phyloP scores from a whole-genome alignment of 1,140 invertebrate genomes.

The Penaeus chinensis region DNA sequence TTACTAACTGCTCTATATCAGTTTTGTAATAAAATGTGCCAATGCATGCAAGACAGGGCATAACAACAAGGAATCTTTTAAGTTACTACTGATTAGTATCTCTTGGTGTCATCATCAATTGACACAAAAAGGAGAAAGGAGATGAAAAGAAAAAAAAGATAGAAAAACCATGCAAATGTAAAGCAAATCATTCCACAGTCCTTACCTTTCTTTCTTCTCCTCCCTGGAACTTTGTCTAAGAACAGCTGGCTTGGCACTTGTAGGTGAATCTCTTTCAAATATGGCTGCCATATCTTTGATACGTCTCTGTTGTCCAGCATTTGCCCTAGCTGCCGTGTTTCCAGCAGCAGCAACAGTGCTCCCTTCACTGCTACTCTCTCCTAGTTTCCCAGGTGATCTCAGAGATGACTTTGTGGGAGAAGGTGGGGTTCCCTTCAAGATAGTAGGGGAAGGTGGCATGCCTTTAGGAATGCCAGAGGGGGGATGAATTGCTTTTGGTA shows the following conservation, averaged over 20 bases:
- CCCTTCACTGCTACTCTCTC: slow-evolving; percentile 17
- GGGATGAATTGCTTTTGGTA: slow-evolving; percentile 24
- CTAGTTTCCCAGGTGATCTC: slow-evolving; percentile 21
- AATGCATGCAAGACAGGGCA: too few relatives aligned
- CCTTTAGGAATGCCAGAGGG: slow-evolving; percentile 45
- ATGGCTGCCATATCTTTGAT: slow-evolving; percentile 63
- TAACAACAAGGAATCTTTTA: too few relatives aligned
- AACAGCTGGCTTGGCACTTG: slow-evolving; percentile 50
- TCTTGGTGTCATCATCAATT: too few relatives aligned
- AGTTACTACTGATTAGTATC: too few relatives aligned
- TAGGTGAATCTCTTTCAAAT: slow-evolving; percentile 58
- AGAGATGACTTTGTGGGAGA: slow-evolving; percentile 3
- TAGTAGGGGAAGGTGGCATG: slow-evolving; percentile 23
- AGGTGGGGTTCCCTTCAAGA: neutral
- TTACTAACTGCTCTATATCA: too few relatives aligned
- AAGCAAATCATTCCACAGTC: neutral
- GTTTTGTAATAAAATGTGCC: too few relatives aligned
- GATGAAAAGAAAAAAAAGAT: neutral
- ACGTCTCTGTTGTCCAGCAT: slow-evolving; percentile 51
- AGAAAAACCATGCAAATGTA: slow-evolving; percentile 1
- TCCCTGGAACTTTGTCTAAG: slow-evolving; percentile 58
- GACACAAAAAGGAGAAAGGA: neutral
- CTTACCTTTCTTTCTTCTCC: slow-evolving; percentile 58
- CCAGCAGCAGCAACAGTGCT: slow-evolving; percentile 17
- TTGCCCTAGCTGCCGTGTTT: slow-evolving; percentile 41